Conservation (phyloP, 2,113 vertebrate genomes). For the Irena cyanogastra region DNA sequence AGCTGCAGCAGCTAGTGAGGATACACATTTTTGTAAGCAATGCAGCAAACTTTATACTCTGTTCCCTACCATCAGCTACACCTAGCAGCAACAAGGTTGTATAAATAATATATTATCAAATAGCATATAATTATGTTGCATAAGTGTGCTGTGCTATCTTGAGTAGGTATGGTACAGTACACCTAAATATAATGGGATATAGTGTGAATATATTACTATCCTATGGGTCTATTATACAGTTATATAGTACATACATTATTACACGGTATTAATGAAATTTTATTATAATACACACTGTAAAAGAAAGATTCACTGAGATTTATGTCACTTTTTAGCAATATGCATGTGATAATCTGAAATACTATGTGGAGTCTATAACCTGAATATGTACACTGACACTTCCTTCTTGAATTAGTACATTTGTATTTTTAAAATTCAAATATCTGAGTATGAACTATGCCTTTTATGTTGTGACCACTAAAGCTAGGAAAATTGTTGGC, state of each 20-base stretch:
- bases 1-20: neutral
- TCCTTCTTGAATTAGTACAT: neutral
- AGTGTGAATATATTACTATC: neutral
- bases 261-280: neutral
- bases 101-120: neutral
- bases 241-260: neutral
- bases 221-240: neutral
- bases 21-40: neutral
- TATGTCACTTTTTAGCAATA: neutral
- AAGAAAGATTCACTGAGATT: neutral
- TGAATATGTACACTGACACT: neutral
- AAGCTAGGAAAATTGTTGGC: neutral
- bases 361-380: neutral
- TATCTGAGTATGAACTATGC: neutral
- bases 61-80: neutral
- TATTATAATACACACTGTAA: neutral
- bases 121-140: neutral
- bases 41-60: neutral
- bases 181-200: neutral
- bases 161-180: neutral
- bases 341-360: neutral
- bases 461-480: neutral
- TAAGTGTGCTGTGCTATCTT: neutral
- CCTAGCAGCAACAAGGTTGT: neutral
- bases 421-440: neutral